Conservation (phyloP, 35 echinoderm and acorn worm genomes). For the Heliocidaris tuberculata region DNA sequence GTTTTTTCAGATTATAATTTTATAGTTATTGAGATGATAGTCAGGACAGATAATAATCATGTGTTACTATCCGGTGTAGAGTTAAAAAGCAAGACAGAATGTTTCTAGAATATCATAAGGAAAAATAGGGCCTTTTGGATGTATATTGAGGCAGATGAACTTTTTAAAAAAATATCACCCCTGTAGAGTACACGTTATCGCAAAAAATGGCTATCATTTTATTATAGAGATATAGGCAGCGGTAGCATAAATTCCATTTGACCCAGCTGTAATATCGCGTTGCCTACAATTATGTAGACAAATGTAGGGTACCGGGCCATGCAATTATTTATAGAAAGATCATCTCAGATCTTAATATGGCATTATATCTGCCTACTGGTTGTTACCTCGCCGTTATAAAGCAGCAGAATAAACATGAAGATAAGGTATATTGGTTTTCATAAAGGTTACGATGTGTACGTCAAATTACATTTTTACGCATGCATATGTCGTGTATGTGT, state of each 20-base stretch:
- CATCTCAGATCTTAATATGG: not conserved
- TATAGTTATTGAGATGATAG: too few species aligned
- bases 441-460: not conserved
- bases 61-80: too few species aligned
- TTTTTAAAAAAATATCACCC: too few species aligned
- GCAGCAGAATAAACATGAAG: not conserved
- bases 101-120: too few species aligned
- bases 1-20: too few species aligned
- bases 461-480: not conserved
- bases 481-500: not conserved
- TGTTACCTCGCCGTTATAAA: not conserved
- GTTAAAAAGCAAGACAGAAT: too few species aligned
- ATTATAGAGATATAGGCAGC: not conserved
- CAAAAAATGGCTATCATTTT: not conserved
- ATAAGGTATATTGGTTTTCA: not conserved
- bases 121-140: too few species aligned
- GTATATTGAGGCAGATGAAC: too few species aligned
- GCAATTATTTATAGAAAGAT: slow-evolving; percentile 19
- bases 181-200: not conserved
- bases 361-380: not conserved
- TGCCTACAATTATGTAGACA: not conserved
- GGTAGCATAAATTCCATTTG: slow-evolving; percentile 1
- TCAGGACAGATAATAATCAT: too few species aligned
- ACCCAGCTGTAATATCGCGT: not conserved
- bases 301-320: not conserved